A percentile compares a stretch with the other conserved stretches of the same genome.
These are phyloP conservation scores for Falcunculus frontatus DNA, from an alignment of 2,113 vertebrate genomes.

Conservation along the genomic window DNA sequence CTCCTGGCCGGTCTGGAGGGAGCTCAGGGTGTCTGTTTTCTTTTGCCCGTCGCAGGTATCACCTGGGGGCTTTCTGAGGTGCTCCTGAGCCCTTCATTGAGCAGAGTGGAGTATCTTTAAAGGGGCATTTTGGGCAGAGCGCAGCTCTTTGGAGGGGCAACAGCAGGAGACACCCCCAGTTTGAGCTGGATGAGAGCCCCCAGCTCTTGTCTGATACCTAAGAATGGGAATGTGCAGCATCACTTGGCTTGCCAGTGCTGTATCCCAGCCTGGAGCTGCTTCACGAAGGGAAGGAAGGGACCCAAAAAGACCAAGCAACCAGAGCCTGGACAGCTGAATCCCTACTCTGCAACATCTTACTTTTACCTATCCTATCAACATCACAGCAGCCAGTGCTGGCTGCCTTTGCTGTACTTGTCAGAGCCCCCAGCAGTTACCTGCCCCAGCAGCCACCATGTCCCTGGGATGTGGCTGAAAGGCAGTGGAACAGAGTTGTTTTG, in stretches of 20 bases:
- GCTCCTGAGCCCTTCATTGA: neutral
- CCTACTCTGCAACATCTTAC: neutral
- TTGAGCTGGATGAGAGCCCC: neutral
- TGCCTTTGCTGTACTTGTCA: neutral
- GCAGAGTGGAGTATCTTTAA: neutral
- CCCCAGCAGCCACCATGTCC: neutral
- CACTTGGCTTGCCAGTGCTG: accelerated
- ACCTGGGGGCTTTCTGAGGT: accelerated
- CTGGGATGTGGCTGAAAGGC: neutral
- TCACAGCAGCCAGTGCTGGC: neutral
- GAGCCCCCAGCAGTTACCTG: neutral
- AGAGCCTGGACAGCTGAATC: neutral
- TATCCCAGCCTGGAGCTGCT: neutral
- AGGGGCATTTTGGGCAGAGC: neutral
- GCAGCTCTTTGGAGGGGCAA: neutral
- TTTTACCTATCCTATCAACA: neutral
- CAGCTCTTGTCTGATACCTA: neutral
- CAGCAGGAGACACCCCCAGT: neutral
- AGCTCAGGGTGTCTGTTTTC: neutral
- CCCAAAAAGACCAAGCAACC: neutral
- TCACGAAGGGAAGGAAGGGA: neutral
- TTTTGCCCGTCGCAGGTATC: accelerated
- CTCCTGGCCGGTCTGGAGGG: neutral
- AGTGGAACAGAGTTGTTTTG: neutral
- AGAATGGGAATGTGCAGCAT: neutral